Base-by-base conservation (phyloP, 23 tunicate genomes). In the Trididemnum clinides region DNA sequence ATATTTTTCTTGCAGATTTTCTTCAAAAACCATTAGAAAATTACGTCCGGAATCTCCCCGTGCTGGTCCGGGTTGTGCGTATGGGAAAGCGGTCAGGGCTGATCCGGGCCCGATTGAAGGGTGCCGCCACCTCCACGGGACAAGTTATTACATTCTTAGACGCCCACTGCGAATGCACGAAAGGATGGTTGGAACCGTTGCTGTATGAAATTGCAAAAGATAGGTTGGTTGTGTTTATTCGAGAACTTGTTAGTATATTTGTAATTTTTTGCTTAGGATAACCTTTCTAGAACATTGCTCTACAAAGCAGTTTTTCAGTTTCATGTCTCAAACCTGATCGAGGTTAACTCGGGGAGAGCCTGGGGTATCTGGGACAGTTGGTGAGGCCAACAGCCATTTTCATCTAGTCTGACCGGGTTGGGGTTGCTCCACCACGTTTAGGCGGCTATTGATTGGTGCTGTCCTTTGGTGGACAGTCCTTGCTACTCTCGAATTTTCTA, bases 141-240 rank as follows among this genome's bases (percentile, higher is more conserved):
- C 87, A 93, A 49, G 98, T 93, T 28, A 83, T 93, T 7, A 93
- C 98, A 3, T 93, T 93, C 37, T 73, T 93, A 2, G 98, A 93
- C 57, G 98, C 98, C 22, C 98, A 93, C 72, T 93, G 98, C 63
- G 98, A 93, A 79, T 93, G 98, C 77, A 93, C 98, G 32, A 35
- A 88, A 57, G 98, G 98, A 15, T 93, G 98, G 98, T 84, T 93
- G 70, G 98, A 93, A 71, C 98, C 98, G 19, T 66, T 93, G 59
- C 78, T 93, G 44, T 50, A 87, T 6, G 98, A 93, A 72, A 93
- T 93, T 26, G 92, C 92, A 6, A 88, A 84, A 80, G 98, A 93
- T 78, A 75, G 82, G 89, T 89, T 1, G 34, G 84, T 57, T 71
- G 12, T n/a, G 12, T 63, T n/a, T 63, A 15, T 15, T 12, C 6